Evolutionary conservation across 2,888 invertebrate genomes (phyloP), one percentile per base, ranked within the genome.

Genomic region (Argyra leucocephala): DNA sequence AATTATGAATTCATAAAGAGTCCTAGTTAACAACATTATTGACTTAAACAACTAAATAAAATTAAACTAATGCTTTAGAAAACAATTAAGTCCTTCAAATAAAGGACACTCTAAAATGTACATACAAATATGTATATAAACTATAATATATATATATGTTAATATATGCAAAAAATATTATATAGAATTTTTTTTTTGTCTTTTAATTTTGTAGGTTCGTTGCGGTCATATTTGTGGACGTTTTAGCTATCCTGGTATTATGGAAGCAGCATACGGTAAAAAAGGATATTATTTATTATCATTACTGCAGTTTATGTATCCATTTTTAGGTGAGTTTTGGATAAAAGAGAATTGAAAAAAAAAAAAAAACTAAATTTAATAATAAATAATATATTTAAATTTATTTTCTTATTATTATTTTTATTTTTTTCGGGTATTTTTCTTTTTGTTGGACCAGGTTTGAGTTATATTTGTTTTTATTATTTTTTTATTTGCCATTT

Each of bases 251-350:
- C 78, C 80, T 4, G 86, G 88, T 18, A 84, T 92, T 69, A 90
- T 91, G 86, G 84, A 90, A 72, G 88, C 89, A 12, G 89, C 91
- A 26, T 91, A 90, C 74, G 92, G 92, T 60, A 83, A 84, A 74
- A 83, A 87, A 61, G 91, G 92, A 21, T 92, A 89, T 78, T 85
- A 88, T 73, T 79, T 91, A 57, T 81, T 91, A 22, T 88, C 90
- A 2, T 77, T 85, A 57, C 80, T 91, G 67, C 92, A 92, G 77
- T 91, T 91, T 74, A 83, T 89, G 73, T 92, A 92, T 80, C 92
- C 92, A 1, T 88, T 91, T 74, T 86, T 91, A 73, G 91, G 91
- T 90, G 81, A 82, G 78, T 62, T 21, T 15, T 9, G 12, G 12
- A 37, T 12, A 37, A 37, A 37, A 15, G 12, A 37, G 12, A 37